Percentiles rank a stretch among this genome's conserved stretches.
Evolutionary conservation across 1,140 invertebrate species (phyloP).

Genomic region (Atopsyche davidsoni): DNA sequence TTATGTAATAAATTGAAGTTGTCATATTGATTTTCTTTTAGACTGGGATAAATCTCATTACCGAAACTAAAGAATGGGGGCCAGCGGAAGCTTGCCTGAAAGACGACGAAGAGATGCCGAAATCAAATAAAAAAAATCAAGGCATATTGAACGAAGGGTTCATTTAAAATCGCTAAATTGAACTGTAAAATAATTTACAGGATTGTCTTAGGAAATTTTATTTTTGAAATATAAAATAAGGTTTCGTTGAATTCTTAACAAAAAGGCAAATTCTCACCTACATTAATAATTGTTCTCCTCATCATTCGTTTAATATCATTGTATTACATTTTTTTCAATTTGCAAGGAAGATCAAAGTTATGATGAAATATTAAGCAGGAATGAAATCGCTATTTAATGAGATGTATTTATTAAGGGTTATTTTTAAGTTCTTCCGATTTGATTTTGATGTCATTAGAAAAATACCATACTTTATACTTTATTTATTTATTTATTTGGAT

Average conservation of each 20-base stretch:
- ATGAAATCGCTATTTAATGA: too few relatives aligned
- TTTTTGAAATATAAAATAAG: too few relatives aligned
- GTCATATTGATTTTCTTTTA: slow-evolving; percentile 27
- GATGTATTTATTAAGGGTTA: too few relatives aligned
- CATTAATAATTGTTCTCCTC: too few relatives aligned
- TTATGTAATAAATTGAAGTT: not conserved
- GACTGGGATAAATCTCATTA: slow-evolving; percentile 39
- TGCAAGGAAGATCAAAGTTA: not conserved
- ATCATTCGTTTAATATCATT: slow-evolving; percentile 6
- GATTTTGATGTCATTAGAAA: too few relatives aligned
- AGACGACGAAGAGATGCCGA: not conserved
- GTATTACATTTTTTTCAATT: slow-evolving; percentile 1
- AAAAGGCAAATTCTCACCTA: too few relatives aligned
- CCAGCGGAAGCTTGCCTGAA: slow-evolving; percentile 34
- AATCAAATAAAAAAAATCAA: not conserved
- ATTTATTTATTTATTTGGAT: too few relatives aligned
- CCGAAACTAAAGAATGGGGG: slow-evolving; percentile 47
- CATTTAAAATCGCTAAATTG: not conserved
- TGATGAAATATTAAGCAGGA: too few relatives aligned
- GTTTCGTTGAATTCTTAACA: too few relatives aligned
- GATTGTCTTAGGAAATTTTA: not conserved
- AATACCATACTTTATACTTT: too few relatives aligned
- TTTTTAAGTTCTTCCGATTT: too few relatives aligned
- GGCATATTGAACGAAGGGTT: slow-evolving; percentile 18
- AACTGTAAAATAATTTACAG: slow-evolving; percentile 1